These are phyloP conservation scores for Trichogramma evanescens DNA, from an alignment of 2,888 invertebrate species.

Conservation along the genomic window DNA sequence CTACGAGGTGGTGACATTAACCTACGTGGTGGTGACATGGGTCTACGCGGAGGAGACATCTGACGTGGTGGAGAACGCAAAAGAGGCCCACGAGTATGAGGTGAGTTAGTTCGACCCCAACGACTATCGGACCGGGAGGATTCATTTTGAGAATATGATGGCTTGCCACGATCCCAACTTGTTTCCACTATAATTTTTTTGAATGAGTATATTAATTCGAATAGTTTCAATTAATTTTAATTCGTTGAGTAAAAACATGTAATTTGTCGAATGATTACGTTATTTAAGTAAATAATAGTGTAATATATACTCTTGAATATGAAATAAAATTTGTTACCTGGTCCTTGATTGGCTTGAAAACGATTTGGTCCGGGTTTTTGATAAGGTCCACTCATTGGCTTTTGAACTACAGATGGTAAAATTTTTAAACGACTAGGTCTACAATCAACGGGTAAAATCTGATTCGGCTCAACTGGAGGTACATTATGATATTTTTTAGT, in stretches of 20 bases:
- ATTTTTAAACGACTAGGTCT: slow-evolving; percentile 12
- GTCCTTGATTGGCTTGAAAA: slow-evolving; percentile 10
- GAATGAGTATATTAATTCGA: not conserved
- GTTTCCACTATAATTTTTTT: slow-evolving; percentile 2
- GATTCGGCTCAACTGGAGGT: slow-evolving; percentile 26
- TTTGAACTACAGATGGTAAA: slow-evolving; percentile 4
- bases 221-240: not conserved
- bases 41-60: slow-evolving; percentile 15
- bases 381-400: slow-evolving; percentile 14
- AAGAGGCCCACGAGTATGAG: slow-evolving; percentile 1
- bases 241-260: not conserved
- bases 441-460: slow-evolving; percentile 20
- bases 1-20: slow-evolving; percentile 13
- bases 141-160: slow-evolving; percentile 1
- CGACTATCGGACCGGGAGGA: not conserved
- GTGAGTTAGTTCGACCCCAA: slow-evolving; percentile 11
- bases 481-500: slow-evolving; percentile 29
- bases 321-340: slow-evolving; percentile 3
- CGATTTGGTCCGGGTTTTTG: slow-evolving; percentile 20
- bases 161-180: slow-evolving; percentile 9
- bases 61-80: slow-evolving; percentile 7
- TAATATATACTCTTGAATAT: not conserved
- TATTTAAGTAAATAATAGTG: not conserved
- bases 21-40: slow-evolving; percentile 7
- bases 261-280: not conserved